Evolutionary conservation across 2,113 vertebrate genomes (phyloP).

Genomic region (Ondatra zibethicus): DNA sequence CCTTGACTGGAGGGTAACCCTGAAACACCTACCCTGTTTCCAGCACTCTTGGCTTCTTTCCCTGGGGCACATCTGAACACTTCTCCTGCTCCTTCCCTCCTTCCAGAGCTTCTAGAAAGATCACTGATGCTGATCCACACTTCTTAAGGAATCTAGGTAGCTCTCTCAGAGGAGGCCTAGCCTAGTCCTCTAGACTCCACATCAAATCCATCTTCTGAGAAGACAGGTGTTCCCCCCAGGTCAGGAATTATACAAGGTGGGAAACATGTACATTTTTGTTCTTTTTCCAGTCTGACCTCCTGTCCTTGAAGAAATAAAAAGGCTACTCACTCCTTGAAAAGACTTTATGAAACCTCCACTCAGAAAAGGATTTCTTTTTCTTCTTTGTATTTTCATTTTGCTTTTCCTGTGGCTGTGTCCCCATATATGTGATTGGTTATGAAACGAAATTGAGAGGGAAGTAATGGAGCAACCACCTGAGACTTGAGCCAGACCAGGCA

Average conservation of each 20-base stretch:
- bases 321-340: background rate
- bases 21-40: background rate
- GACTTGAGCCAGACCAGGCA: background rate
- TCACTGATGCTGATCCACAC: background rate
- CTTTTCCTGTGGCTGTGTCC: background rate
- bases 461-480: background rate
- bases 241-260: background rate
- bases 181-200: background rate
- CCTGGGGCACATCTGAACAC: fast-evolving
- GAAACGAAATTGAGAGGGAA: background rate
- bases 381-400: background rate
- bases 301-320: constrained; percentile 12
- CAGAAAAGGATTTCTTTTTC: background rate
- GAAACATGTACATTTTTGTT: background rate
- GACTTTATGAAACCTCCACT: background rate
- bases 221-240: background rate
- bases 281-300: background rate
- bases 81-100: background rate
- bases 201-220: background rate
- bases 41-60: background rate
- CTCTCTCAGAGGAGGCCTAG: background rate
- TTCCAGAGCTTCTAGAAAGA: background rate
- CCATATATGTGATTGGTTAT: background rate
- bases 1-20: background rate
- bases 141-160: background rate